Base-by-base conservation (phyloP, 2,888 invertebrate species). In the Matsumyia berberina region DNA sequence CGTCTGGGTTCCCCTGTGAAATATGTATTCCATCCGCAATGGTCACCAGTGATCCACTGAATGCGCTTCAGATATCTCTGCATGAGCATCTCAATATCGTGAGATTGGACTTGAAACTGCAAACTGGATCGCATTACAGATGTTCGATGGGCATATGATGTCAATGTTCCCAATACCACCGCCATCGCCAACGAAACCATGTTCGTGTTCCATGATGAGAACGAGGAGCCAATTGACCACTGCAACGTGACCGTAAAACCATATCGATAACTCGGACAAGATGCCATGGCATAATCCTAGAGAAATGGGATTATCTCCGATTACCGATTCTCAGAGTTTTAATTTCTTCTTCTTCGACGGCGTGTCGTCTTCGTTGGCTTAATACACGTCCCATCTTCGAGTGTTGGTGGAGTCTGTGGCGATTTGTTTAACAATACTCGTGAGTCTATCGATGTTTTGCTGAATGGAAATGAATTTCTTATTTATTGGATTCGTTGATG, bases 231-330 rank as follows among this genome's bases (percentile, higher is more conserved):
- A 66, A 58, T 64, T 83, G 83, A 83, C 79, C 83, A 74, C 49
- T 83, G 70, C 66, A 82, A 82, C 77, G 69, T 70, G 69, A 76
- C 76, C 44, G 60, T 60, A 44, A 69, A 51, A 70, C 60, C 69
- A 69, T 77, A 77, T 70, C 77, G 72, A 79, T 79, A 79, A 67
- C 79, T 73, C 39, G 58, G 57, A 24, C 49, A 17, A 51, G 58
- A 78, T 57, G 64, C 76, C 49, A 42, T 62, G 39, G 49, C 12
- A 55, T 39, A 64, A 69, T 83, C 83, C 69, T 83, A 83, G 83
- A 73, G 79, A 83, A 83, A 83, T 83, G 78, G 73, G 78, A 83
- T 73, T 83, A 73, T 83, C 83, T 83, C 83, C 62, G 79, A 83
- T 83, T 83, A 79, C 83, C 55, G 62, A 64, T 83, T 83, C 83